Evolutionary conservation across 1,140 invertebrate genomes (phyloP), one percentile per base, ranked within the genome.

Genomic region (Drosophila lacteicornis): DNA sequence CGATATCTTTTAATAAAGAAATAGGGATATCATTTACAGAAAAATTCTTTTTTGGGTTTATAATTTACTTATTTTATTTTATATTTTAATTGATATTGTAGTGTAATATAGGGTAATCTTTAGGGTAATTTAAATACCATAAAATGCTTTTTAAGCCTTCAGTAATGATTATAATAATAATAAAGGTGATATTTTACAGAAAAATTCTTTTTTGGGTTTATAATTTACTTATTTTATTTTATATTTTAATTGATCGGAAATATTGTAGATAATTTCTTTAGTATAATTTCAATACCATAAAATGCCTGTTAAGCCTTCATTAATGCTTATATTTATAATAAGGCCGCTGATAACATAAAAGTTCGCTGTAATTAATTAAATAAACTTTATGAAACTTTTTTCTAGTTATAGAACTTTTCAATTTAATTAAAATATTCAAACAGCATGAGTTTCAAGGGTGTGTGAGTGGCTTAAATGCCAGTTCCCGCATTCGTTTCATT

Each of bases 391-490:
- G 3, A 53, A 53, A 4, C 1, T 12, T 17, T 25, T 25, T 53
- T 51, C 12, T 53, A 22, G 30, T 38, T 8, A 7, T 17, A 38
- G 2, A 38, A 36, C 12, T 55, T 38, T 38, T 55, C 7, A 22
- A n/a, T 40, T 40, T 2, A 55, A 40, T 55, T 2, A 22, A 40
- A 38, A 22, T 22, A 19, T 55, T 22, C 8, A 55, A 2, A 15
- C 13, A 25, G 19, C 19, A 22, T 15, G 17, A 55, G 33, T 55
- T 55, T 5, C 19, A 40, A 25, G 53, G 33, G 22, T 22, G 22
- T 25, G 19, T 55, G 33, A 40, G 53, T 22, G 33, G 51, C 33
- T 55, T 22, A 40, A 40, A 55, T 55, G 17, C 51, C 51, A 38
- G 22, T 27, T 58, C 7, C 30, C 27, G 47, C 15, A 46, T 33